Evolutionary conservation across 1,140 invertebrate genomes (phyloP), one percentile per base, ranked within the genome.

Genomic region (Orius insidiosus): DNA sequence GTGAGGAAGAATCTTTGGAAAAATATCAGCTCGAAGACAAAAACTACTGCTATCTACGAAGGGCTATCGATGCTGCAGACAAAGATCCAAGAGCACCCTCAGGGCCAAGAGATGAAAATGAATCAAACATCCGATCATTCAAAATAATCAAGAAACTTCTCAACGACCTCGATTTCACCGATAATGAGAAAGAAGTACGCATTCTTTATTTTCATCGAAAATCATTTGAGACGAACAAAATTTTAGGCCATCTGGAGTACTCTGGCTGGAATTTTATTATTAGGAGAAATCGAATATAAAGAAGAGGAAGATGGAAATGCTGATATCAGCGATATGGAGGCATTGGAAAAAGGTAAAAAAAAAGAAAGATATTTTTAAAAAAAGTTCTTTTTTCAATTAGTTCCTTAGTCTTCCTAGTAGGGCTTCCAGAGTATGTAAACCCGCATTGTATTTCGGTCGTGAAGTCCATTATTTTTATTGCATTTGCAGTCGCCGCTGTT

Each of bases 221-320:
- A n/a, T n/a, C n/a, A n/a, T n/a, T 24, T 24, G 7, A 7, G 7
- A 24, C 24, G 7, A 24, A 24, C 24, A 24, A 24, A 24, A 24
- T 24, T 24, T 24, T 24, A 24, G 24, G 74, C 75, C 0, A 68
- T 92, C 1, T 78, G 80, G 59, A 78, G 73, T 13, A 65, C 78
- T 8, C 56, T 90, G 8, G 70, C 80, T 1, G 78, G 82, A n/a
- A 80, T 90, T 53, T 65, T 93, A 9, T 71, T 80, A 41, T 63
- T 87, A 3, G 88, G 87, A 5, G 86, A 93, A 58, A 72, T 90
- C 9, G 65, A 74, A 48, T 89, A 90, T 57, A 68, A 71, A 37
- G 72, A 77, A 45, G 71, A 66, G 38, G 54, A 57, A 4, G 70
- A 74, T 51, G 71, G 72, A 48, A 73, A 71, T 14, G 76, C 78